Evolutionary conservation across 2,113 vertebrate genomes (phyloP).

Genomic region (Vanacampus margaritifer): DNA sequence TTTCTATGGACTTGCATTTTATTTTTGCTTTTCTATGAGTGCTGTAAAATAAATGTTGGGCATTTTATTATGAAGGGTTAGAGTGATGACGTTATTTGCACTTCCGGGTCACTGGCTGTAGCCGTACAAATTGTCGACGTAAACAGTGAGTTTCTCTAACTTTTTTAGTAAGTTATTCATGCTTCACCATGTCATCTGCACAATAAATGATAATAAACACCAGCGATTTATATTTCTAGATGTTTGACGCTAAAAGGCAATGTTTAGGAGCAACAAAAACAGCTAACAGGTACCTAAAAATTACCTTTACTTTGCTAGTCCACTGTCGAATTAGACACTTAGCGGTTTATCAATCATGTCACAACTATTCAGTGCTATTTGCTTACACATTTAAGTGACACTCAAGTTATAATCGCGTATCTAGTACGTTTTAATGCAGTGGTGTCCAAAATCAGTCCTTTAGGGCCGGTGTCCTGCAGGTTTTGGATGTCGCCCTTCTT

Average conservation of each 20-base stretch:
- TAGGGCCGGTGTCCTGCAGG: too few relatives aligned
- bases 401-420: background rate
- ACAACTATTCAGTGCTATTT: background rate
- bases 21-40: too few relatives aligned
- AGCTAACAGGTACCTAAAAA: slow-evolving; percentile 4
- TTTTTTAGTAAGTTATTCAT: background rate
- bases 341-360: background rate
- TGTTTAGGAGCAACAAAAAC: background rate
- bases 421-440: slow-evolving; percentile 4
- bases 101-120: slow-evolving; percentile 34
- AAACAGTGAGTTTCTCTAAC: slow-evolving; percentile 22
- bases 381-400: background rate
- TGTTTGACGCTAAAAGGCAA: background rate
- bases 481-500: too few relatives aligned
- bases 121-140: slow-evolving; percentile 3
- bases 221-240: background rate
- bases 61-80: slow-evolving; percentile 41
- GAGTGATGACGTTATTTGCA: background rate
- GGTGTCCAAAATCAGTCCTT: too few relatives aligned
- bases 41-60: too few relatives aligned
- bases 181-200: background rate
- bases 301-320: background rate
- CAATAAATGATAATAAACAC: background rate
- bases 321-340: background rate
- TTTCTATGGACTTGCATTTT: background rate